phyloP scores from a whole-genome alignment of 1,140 invertebrate species.

The Meloidogyne hapla region DNA sequence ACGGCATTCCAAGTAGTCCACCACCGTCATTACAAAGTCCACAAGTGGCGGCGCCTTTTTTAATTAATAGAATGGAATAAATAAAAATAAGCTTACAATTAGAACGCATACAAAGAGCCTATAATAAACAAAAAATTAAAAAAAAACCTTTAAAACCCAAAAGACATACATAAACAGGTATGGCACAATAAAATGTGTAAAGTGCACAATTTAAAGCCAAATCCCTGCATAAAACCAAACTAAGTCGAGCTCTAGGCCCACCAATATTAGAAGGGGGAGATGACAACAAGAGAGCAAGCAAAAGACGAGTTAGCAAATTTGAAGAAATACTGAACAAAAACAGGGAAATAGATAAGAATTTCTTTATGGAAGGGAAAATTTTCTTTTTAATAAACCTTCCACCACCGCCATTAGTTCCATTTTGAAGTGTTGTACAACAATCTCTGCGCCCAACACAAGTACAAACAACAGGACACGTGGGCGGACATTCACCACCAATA shows the following conservation, averaged over 20 bases:
- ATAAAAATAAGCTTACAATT: background rate
- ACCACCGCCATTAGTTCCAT: conserved; percentile 1
- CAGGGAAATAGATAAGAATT: no score
- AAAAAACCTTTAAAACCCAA: background rate
- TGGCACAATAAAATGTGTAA: conserved; percentile 11
- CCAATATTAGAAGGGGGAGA: background rate
- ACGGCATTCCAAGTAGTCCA: background rate
- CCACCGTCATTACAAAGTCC: conserved; percentile 20
- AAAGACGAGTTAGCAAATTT: conserved; percentile 19
- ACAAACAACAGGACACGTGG: conserved; percentile 17
- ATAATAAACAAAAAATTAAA: background rate
- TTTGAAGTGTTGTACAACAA: conserved; percentile 14
- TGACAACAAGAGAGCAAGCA: conserved; percentile 11
- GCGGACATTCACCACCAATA: conserved; percentile 17
- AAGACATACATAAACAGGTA: conserved; percentile 11
- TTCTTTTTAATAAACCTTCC: background rate
- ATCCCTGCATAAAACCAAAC: conserved; percentile 22
- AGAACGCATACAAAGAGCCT: conserved; percentile 1
- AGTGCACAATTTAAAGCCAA: conserved; percentile 29
- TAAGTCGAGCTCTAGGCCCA: background rate
- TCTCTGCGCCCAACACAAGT: background rate
- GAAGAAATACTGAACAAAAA: background rate
- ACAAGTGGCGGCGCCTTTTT: conserved; percentile 9
- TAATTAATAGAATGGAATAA: background rate
- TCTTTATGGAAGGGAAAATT: no score